These are phyloP conservation scores for Helicoverpa assulta DNA, from an alignment of 2,888 invertebrate species.

Conservation along the genomic window DNA sequence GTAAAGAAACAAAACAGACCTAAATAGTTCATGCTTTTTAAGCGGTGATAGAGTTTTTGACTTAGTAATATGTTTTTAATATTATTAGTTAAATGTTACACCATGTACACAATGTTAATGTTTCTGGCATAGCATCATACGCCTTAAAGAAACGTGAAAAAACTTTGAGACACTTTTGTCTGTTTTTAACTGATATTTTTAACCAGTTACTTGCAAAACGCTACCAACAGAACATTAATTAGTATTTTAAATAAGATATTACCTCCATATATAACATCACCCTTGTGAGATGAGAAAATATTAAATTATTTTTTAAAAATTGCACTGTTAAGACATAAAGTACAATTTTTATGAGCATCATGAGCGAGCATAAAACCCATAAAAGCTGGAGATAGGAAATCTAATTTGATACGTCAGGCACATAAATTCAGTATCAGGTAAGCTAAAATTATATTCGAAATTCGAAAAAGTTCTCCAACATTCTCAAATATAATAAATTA, in stretches of 20 bases:
- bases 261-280: not conserved
- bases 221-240: too few relatives aligned
- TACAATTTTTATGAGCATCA: slow-evolving; percentile 1
- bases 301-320: not conserved
- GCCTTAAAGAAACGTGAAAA: too few relatives aligned
- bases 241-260: not conserved
- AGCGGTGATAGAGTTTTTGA: too few relatives aligned
- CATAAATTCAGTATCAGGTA: slow-evolving; percentile 1
- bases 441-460: not conserved
- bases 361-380: not conserved
- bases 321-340: not conserved
- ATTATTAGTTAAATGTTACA: too few relatives aligned
- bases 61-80: too few relatives aligned
- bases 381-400: not conserved
- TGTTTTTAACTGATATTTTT: too few relatives aligned
- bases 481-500: not conserved
- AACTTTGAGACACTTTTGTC: too few relatives aligned
- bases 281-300: not conserved
- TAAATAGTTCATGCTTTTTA: too few relatives aligned
- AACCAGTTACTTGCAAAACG: too few relatives aligned
- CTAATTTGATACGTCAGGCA: slow-evolving; percentile 1
- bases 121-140: too few relatives aligned
- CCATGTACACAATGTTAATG: too few relatives aligned
- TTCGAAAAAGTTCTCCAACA: not conserved
- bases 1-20: too few relatives aligned